Percentiles rank a stretch among this genome's conserved stretches.
phyloP scores from a whole-genome alignment of 2,888 invertebrate species.

The Chorisops tibialis region DNA sequence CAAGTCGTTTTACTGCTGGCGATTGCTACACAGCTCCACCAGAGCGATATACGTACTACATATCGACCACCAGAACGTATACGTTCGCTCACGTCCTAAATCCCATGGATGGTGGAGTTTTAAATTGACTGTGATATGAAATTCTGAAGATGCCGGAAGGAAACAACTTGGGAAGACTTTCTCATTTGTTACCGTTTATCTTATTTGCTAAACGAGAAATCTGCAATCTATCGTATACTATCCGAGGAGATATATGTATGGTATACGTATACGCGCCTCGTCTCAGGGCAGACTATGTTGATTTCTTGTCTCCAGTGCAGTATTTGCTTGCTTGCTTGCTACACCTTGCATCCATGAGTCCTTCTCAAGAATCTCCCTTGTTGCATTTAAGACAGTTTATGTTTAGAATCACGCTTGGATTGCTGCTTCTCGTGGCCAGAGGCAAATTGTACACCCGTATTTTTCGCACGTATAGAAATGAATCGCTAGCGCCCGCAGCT shows the following conservation, averaged over 20 bases:
- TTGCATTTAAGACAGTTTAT: conserved; percentile 6
- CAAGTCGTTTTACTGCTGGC: no score
- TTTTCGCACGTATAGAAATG: not conserved
- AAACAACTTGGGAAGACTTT: conserved; percentile 24
- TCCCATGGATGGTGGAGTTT: conserved; percentile 11
- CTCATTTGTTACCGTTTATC: conserved; percentile 26
- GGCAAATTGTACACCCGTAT: conserved; percentile 1
- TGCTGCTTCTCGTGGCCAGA: not conserved
- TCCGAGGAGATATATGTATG: conserved; percentile 1
- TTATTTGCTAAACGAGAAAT: conserved; percentile 28
- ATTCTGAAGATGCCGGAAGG: conserved; percentile 19
- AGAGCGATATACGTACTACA: no score
- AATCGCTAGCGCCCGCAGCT: not conserved
- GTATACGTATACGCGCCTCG: not conserved
- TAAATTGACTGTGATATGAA: conserved; percentile 23
- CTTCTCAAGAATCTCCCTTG: not conserved
- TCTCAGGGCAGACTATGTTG: not conserved
- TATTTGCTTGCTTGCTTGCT: no score
- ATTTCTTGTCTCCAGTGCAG: no score
- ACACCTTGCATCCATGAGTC: no score
- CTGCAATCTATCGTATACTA: conserved; percentile 25
- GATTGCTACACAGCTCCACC: no score
- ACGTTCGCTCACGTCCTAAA: no score
- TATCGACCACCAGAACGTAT: no score
- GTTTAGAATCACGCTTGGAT: conserved; percentile 6